phyloP scores from a whole-genome alignment of 2,797 vertebrate genomes.

The Chrysocyon brachyurus region DNA sequence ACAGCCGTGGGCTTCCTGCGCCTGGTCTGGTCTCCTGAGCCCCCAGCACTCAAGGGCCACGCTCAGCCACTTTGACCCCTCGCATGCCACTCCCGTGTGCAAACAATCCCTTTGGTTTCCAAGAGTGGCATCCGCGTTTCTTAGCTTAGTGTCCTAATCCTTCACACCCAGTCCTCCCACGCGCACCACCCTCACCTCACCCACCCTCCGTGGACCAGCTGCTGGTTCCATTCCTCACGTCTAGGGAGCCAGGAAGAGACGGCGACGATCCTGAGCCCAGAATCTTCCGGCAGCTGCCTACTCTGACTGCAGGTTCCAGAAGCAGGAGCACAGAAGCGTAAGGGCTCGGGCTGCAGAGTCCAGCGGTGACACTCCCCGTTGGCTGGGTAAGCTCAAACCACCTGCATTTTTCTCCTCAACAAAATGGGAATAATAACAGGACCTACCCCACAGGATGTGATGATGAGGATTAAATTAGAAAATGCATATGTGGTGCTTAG shows the following conservation, averaged over 20 bases:
- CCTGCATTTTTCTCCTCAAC: neutral
- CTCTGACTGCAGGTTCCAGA: neutral
- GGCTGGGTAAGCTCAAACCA: neutral
- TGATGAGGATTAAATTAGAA: neutral
- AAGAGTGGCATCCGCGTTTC: neutral
- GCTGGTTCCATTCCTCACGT: neutral
- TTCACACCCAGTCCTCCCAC: neutral
- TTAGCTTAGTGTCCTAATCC: neutral
- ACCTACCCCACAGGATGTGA: neutral
- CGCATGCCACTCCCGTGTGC: neutral
- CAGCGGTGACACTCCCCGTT: accelerated
- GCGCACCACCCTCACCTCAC: neutral
- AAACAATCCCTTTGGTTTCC: neutral
- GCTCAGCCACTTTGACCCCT: neutral
- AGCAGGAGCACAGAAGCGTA: too few relatives aligned
- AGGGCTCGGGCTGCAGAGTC: neutral
- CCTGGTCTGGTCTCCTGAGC: neutral
- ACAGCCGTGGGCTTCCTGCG: neutral
- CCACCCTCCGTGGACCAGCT: neutral
- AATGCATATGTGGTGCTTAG: neutral
- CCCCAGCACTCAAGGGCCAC: neutral
- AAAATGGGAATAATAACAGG: neutral
- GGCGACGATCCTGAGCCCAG: neutral
- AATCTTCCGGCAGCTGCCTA: neutral
- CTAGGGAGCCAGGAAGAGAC: neutral